Percentiles rank a stretch among this genome's conserved stretches.
These are phyloP conservation scores for Gobius niger DNA, from an alignment of 2,113 vertebrate species.

Conservation along the genomic window DNA sequence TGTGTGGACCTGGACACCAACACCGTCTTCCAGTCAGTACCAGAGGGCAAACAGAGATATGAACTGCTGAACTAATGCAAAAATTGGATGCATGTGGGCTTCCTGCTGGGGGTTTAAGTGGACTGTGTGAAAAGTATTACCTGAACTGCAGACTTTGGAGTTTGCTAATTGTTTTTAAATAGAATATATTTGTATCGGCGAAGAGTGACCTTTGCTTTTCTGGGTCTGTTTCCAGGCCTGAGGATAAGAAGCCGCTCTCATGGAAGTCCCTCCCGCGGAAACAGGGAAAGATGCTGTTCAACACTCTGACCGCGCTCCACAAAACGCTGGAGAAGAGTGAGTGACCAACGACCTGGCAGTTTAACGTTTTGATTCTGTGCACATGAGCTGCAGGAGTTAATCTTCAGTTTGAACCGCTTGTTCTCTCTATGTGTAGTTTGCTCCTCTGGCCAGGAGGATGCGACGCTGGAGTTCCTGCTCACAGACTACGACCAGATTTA, in stretches of 20 bases:
- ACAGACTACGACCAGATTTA: constrained; percentile 89
- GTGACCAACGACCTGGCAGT: constrained; percentile 27
- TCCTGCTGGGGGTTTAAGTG: too few species aligned
- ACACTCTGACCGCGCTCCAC: constrained; percentile 79
- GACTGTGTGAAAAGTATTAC: too few species aligned
- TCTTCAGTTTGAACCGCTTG: neutral
- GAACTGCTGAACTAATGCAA: too few species aligned
- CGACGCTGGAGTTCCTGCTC: constrained; percentile 88
- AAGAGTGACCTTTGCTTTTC: neutral
- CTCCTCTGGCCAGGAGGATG: constrained; percentile 86
- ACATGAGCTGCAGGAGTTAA: too few species aligned
- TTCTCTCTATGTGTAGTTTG: constrained; percentile 76
- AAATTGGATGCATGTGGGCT: too few species aligned
- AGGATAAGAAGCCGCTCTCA: constrained; percentile 87
- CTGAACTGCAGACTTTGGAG: too few species aligned
- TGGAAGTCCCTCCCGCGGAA: constrained; percentile 85
- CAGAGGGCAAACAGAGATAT: neutral
- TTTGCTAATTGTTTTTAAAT: too few species aligned
- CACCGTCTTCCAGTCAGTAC: constrained; percentile 92
- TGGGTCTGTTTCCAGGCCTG: constrained; percentile 71
- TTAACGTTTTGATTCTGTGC: too few species aligned
- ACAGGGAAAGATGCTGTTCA: constrained; percentile 85
- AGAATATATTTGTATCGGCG: too few species aligned
- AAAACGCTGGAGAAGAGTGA: constrained; percentile 91
- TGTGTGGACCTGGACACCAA: constrained; percentile 96